Percentiles rank a stretch among this genome's conserved stretches.
These are phyloP conservation scores for Leptinotarsa texana DNA, from an alignment of 1,140 invertebrate genomes.

Conservation along the genomic window DNA sequence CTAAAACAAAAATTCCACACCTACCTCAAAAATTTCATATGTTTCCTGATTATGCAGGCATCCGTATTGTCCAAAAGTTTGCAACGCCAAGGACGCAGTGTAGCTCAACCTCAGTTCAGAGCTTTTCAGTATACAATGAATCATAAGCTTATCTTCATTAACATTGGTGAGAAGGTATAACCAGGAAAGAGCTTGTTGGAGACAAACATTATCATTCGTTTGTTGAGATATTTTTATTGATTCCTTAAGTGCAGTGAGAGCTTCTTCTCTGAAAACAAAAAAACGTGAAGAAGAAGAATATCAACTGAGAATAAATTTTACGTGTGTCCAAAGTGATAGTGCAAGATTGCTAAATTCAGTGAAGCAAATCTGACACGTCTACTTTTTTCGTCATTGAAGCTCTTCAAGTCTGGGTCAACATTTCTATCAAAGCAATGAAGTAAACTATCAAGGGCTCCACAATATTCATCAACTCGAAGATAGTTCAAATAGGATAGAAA, in stretches of 20 bases:
- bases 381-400: slow-evolving; percentile 65
- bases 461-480: slow-evolving; percentile 83
- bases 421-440: slow-evolving; percentile 85
- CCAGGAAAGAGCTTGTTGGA: slow-evolving; percentile 85
- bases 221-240: slow-evolving; percentile 87
- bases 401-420: slow-evolving; percentile 56
- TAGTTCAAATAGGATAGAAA: slow-evolving; percentile 90
- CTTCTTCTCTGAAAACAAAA: slow-evolving; percentile 67
- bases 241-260: slow-evolving; percentile 78
- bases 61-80: slow-evolving; percentile 62
- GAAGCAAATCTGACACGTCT: slow-evolving; percentile 85
- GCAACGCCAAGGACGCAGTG: slow-evolving; percentile 67
- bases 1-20: slow-evolving; percentile 1
- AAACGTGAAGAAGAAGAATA: background rate
- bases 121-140: slow-evolving; percentile 64
- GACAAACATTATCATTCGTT: slow-evolving; percentile 79
- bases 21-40: slow-evolving; percentile 57
- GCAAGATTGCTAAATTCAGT: slow-evolving; percentile 84
- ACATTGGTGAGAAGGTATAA: slow-evolving; percentile 64
- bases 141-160: slow-evolving; percentile 60
- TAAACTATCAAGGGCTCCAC: slow-evolving; percentile 79
- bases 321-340: slow-evolving; percentile 85
- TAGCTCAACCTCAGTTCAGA: slow-evolving; percentile 65
- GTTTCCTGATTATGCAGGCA: slow-evolving; percentile 50
- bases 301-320: slow-evolving; percentile 55